Base-by-base conservation (phyloP, 2,888 invertebrate genomes). In the Drosophila nr. perissopoda region DNA sequence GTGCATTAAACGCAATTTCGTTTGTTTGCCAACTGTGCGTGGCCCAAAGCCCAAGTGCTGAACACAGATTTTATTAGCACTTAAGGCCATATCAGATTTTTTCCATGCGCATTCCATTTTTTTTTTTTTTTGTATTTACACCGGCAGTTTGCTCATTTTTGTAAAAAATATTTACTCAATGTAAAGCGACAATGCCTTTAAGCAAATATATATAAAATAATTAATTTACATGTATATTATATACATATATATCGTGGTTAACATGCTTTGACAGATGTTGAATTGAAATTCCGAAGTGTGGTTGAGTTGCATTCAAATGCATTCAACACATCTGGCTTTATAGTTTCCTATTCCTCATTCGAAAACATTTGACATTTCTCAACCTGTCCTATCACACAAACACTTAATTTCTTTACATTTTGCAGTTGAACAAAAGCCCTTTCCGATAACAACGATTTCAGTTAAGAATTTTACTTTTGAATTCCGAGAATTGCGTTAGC, bases 51-150 rank as follows among this genome's bases (percentile, higher is more conserved):
- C 10, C 21, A 10, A 60, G 57, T 33, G 25, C 8, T 21, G 42
- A 64, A 21, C 57, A 59, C 68, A 51, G 60, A 61, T 68, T 73
- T 82, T 73, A 83, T 83, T 79, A 76, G 69, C 78, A 76, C 71
- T 86, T 70, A 21, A 61, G 81, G 69, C 58, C 38, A 61, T 18
- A 38, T n/a, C 29, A 6, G 11, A 31, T 18, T 61, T 40, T 11
- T 54, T 27, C 27, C 27, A 27, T 56, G 18, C 34, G 25, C 10
- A 18, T 40, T 27, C 33, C 6, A 34, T 31, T 33, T 33, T 40
- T 49, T 49, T 69, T n/a, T 45, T 40, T 31, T 48, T 31, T 54
- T 69, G 36, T 36, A 42, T 53, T 53, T 21, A 33, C 54, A 29
- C 11, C 2, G n/a, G 25, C 29, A 49, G 45, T 69, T 82, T 70